A percentile compares a stretch with the other conserved stretches of the same genome.
phyloP scores from a whole-genome alignment of 2,113 vertebrate species.

The Nibea albiflora region DNA sequence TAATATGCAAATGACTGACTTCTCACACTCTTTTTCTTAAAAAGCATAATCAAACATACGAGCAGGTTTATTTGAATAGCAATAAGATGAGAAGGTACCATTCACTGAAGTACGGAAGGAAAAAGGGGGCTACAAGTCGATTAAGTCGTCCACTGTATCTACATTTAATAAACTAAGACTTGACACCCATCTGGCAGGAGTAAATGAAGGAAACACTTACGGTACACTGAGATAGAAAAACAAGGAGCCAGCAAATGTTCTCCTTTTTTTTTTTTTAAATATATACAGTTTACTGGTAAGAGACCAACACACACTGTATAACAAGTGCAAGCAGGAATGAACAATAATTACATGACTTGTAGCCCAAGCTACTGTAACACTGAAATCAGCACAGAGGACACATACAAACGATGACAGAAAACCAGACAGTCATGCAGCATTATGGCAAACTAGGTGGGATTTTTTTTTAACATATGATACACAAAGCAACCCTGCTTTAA shows the following conservation, averaged over 20 bases:
- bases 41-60: conserved; percentile 7
- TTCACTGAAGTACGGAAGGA: conserved; percentile 17
- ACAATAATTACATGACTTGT: conserved; percentile 48
- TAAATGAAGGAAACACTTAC: conserved; percentile 70
- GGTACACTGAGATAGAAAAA: conserved; percentile 67
- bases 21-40: neutral
- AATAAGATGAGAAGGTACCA: conserved; percentile 36
- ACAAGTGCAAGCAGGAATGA: conserved; percentile 47
- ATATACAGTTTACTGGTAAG: conserved; percentile 46
- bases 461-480: conserved; percentile 37
- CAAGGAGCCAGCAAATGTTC: conserved; percentile 51
- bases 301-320: conserved; percentile 6
- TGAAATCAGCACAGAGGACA: conserved; percentile 45
- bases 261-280: conserved; percentile 36
- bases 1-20: conserved; percentile 17
- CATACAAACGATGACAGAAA: conserved; percentile 49
- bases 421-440: conserved; percentile 54
- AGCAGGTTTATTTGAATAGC: conserved; percentile 25
- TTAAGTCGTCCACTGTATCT: conserved; percentile 17
- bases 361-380: conserved; percentile 42
- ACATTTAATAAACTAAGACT: conserved; percentile 38
- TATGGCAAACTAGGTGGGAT: conserved; percentile 34
- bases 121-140: conserved; percentile 51
- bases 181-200: conserved; percentile 64
- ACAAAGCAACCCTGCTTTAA: conserved; percentile 58